Base-by-base conservation (phyloP, 2,797 vertebrate species). In the Chiloscyllium punctatum region DNA sequence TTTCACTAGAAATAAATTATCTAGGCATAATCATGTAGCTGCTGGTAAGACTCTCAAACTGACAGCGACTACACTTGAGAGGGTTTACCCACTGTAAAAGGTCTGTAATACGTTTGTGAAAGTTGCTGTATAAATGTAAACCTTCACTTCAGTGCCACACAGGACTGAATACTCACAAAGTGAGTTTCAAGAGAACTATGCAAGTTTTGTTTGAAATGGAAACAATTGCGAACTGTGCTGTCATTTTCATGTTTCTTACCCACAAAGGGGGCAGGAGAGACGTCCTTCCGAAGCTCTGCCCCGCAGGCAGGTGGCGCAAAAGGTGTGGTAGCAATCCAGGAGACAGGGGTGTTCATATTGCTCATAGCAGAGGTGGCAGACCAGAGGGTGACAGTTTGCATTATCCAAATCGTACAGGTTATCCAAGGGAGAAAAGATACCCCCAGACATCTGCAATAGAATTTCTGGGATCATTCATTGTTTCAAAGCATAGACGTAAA, bases 321-420 rank as follows among this genome's bases (percentile, higher is more conserved):
- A 98, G 97, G 98, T 98, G 97, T 99, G 99, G 97, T 99, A 99
- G 96, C 99, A 99, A 96, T 99, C 99, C 96, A 99, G 97, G 96
- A 99, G 97, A 96, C 98, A 99, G 0, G 98, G 98, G 16, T 98
- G 98, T 96, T 98, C 98, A 96, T 98, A 99, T 96, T 98, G 98
- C 96, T 98, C 97, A 0, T 98, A 98, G 97, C 99, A 99, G 96
- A 99, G 97, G 95, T 98, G 98, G 96, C 99, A 99, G 96, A 98
- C 97, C 95, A 99, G 97, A 0, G 99, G 99, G 97, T 99, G 98
- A 96, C 98, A 97, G 74, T 97, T 98, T 0, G 97, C 96, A 8
- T 98, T 97, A 48, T 98, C 98, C 97, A 98, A 97, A 84, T 97
- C 97, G 0, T 97, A 98, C 94, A 97, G 97, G 96, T 97, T 97